These are phyloP conservation scores for Chaenogobius annularis DNA, from an alignment of 2,113 vertebrate genomes.

Conservation along the genomic window DNA sequence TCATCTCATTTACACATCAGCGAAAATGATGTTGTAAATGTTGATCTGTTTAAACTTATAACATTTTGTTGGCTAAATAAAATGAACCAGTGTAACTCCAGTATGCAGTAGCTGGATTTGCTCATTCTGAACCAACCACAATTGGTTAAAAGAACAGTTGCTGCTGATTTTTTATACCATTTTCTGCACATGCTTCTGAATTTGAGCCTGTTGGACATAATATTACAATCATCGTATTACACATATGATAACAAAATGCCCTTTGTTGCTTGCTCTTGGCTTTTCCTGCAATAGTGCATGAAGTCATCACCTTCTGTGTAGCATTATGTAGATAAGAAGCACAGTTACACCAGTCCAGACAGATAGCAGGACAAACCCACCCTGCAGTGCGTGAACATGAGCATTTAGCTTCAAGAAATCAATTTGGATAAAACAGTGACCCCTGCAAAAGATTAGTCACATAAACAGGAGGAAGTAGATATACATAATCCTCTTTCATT, in stretches of 20 bases:
- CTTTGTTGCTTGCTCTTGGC: conserved; percentile 5
- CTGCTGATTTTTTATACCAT: background rate
- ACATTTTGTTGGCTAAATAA: background rate
- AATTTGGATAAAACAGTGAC: conserved; percentile 75
- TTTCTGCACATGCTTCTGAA: background rate
- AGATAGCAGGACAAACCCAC: conserved; percentile 19
- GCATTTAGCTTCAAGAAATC: conserved; percentile 65
- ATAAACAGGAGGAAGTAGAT: conserved; percentile 61
- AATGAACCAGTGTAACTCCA: background rate
- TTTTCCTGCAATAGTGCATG: conserved; percentile 28
- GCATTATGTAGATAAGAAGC: conserved; percentile 44
- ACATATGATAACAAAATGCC: background rate
- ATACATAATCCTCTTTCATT: conserved; percentile 70
- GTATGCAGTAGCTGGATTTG: background rate
- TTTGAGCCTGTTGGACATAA: background rate
- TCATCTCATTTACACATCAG: background rate
- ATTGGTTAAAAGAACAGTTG: background rate
- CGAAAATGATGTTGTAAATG: background rate
- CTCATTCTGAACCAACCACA: too few relatives aligned
- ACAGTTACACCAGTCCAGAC: conserved; percentile 28
- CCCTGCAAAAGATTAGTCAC: conserved; percentile 66
- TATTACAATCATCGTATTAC: background rate
- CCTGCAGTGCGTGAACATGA: conserved; percentile 26
- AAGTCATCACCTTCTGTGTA: conserved; percentile 35
- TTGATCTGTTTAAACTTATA: background rate